Conservation (phyloP, 2,888 invertebrate species). For the Meghimatium bilineatum region DNA sequence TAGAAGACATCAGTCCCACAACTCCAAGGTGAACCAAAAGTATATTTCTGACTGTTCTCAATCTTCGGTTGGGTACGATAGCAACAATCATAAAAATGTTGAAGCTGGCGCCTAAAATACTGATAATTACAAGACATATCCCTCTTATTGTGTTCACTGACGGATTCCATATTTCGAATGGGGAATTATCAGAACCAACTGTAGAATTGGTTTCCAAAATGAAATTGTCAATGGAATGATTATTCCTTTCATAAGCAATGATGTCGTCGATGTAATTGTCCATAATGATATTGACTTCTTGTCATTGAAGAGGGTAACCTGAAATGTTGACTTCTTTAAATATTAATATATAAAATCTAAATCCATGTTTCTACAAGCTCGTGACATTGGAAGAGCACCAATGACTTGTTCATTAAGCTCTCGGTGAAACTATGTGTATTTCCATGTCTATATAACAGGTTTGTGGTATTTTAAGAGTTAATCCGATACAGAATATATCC, state of each 20-base stretch:
- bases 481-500: no score
- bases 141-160: conserved; percentile 28
- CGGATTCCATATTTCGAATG: background rate
- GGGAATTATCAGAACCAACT: no score
- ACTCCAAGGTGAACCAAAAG: conserved; percentile 27
- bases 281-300: background rate
- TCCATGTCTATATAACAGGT: no score
- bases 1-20: conserved; percentile 29
- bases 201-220: background rate
- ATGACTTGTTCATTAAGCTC: no score
- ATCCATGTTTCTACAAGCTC: no score
- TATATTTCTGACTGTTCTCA: conserved; percentile 30
- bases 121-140: conserved; percentile 36
- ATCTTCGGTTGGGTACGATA: conserved; percentile 30
- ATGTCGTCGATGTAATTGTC: background rate
- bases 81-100: conserved; percentile 45
- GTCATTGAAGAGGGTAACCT: no score
- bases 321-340: no score
- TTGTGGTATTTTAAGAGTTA: no score
- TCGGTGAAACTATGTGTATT: no score
- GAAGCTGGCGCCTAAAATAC: conserved; percentile 24
- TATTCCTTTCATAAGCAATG: no score
- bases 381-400: no score
- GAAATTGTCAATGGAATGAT: background rate
- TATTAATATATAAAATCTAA: no score